Evolutionary conservation across 2,888 invertebrate species (phyloP).

Genomic region (Heteromyza rotundicornis): DNA sequence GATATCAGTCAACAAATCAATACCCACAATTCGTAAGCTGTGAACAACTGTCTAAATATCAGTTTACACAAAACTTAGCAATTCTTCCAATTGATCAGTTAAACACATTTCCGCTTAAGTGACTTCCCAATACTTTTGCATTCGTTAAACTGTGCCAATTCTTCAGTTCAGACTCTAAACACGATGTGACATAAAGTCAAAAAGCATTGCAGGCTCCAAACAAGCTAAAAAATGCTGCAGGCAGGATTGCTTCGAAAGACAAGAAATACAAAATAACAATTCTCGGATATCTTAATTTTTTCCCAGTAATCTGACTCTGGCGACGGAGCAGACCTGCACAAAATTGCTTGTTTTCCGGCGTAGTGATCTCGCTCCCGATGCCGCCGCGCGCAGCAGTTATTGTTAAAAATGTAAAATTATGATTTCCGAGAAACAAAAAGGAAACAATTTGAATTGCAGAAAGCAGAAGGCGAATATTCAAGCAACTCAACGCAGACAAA

Average conservation of each 20-base stretch:
- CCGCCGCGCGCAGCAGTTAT: background rate
- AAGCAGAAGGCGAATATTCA: background rate
- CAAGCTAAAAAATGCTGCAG: background rate
- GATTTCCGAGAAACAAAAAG: constrained; percentile 5
- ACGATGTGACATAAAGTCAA: background rate
- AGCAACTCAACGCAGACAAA: background rate
- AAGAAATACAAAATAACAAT: constrained; percentile 1
- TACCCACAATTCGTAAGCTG: no score
- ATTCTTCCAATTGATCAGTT: constrained; percentile 2
- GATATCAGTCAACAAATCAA: no score
- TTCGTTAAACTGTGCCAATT: background rate
- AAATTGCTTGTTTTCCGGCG: background rate
- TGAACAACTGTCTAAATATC: background rate
- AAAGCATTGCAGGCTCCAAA: background rate
- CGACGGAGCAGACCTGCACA: background rate
- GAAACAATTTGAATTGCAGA: constrained; percentile 8
- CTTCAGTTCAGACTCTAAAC: background rate
- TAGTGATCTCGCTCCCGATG: background rate
- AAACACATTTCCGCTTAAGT: background rate
- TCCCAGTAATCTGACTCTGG: constrained; percentile 5
- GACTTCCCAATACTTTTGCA: no score
- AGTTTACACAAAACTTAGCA: background rate
- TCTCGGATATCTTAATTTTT: constrained; percentile 6
- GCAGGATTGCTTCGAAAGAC: background rate
- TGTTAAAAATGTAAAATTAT: constrained; percentile 8